A percentile compares a stretch with the other conserved stretches of the same genome.
These are phyloP conservation scores for Sicus ferrugineus DNA, from an alignment of 2,888 invertebrate species.

Conservation along the genomic window DNA sequence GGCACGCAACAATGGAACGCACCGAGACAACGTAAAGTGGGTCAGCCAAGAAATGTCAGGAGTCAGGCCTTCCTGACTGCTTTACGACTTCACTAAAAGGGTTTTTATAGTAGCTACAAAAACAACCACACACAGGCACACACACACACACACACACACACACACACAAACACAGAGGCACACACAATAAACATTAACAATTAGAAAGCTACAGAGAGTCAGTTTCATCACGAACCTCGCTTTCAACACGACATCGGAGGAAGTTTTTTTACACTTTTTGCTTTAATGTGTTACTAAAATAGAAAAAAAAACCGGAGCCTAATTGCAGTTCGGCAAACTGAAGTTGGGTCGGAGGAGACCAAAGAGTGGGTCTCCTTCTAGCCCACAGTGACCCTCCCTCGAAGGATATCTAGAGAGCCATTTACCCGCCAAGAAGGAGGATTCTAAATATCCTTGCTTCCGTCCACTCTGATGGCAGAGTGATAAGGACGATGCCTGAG, in stretches of 20 bases:
- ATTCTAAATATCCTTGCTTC: no score
- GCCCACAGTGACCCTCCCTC: no score
- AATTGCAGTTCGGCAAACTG: neutral
- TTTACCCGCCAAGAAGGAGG: no score
- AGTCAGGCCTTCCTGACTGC: no score
- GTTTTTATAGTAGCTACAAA: slow-evolving; percentile 3
- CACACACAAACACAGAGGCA: neutral
- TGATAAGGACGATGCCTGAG: no score
- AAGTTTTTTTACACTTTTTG: slow-evolving; percentile 10
- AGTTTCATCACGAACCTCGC: slow-evolving; percentile 19
- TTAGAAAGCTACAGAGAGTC: slow-evolving; percentile 8
- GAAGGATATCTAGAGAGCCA: no score
- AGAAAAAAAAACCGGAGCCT: neutral
- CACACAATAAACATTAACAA: neutral
- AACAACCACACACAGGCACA: neutral
- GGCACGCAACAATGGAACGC: neutral
- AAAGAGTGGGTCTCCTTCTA: no score
- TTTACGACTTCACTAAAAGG: no score
- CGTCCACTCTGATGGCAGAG: no score
- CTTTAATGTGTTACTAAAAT: neutral
- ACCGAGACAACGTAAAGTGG: neutral
- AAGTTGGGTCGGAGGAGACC: no score
- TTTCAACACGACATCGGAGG: slow-evolving; percentile 17
- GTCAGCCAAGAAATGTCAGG: no score
- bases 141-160: neutral